A percentile compares a stretch with the other conserved stretches of the same genome.
These are phyloP conservation scores for Parapsyche elsis DNA, from an alignment of 1,140 invertebrate genomes.

Conservation along the genomic window DNA sequence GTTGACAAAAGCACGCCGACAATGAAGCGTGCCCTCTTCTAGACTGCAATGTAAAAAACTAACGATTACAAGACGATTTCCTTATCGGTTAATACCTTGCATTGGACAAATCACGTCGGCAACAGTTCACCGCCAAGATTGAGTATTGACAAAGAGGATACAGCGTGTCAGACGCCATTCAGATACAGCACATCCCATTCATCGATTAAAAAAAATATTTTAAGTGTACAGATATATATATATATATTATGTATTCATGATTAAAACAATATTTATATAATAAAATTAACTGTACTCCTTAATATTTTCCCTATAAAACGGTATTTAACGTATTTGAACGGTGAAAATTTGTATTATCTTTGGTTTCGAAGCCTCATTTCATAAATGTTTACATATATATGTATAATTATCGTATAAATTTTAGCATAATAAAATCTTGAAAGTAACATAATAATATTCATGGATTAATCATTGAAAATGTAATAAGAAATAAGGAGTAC, in stretches of 20 bases:
- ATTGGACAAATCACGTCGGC: not conserved
- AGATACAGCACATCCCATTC: too few relatives aligned
- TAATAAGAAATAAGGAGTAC: too few relatives aligned
- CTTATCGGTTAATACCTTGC: not conserved
- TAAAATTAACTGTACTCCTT: not conserved
- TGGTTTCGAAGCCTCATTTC: too few relatives aligned
- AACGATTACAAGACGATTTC: not conserved
- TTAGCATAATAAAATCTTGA: too few relatives aligned
- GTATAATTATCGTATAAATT: too few relatives aligned
- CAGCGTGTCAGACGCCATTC: too few relatives aligned
- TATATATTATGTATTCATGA: slow-evolving; percentile 18
- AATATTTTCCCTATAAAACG: not conserved
- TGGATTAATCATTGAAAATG: too few relatives aligned
- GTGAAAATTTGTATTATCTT: not conserved
- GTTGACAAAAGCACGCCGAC: not conserved
- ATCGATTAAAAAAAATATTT: not conserved
- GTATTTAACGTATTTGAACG: not conserved
- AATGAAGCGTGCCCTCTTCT: not conserved
- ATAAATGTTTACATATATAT: too few relatives aligned
- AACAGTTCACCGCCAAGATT: not conserved
- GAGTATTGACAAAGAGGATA: too few relatives aligned
- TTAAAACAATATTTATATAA: slow-evolving; percentile 7
- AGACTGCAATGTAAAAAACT: not conserved
- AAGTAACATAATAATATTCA: too few relatives aligned
- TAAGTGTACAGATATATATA: slow-evolving; percentile 10